Percentiles rank a stretch among this genome's conserved stretches.
phyloP scores from a whole-genome alignment of 2,113 vertebrate species.

The Prochilodus magdalenae region DNA sequence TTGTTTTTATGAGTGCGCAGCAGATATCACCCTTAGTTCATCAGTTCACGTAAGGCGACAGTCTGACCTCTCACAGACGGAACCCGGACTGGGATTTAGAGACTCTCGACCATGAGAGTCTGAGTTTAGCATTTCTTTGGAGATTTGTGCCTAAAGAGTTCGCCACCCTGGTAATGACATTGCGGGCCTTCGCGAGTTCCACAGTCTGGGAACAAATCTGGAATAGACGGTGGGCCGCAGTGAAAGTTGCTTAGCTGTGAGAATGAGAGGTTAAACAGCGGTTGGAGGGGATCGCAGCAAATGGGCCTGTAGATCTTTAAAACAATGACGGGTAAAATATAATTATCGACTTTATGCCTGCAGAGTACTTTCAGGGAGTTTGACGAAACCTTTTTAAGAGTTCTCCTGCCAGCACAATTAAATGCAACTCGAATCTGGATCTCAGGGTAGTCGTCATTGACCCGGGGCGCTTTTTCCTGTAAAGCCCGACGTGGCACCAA shows the following conservation, averaged over 20 bases:
- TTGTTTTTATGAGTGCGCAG: no score
- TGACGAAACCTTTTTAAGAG: slow-evolving; percentile 19
- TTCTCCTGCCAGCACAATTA: slow-evolving; percentile 22
- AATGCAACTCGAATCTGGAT: slow-evolving; percentile 59
- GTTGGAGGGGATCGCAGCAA: background rate
- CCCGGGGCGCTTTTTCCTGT: slow-evolving; percentile 61
- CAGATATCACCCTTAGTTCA: no score
- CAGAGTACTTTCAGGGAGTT: slow-evolving; percentile 23
- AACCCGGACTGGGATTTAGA: no score
- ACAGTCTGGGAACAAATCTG: no score
- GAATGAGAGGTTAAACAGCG: background rate
- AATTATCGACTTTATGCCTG: background rate
- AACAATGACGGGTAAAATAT: slow-evolving; percentile 1
- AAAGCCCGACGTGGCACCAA: slow-evolving; percentile 62
- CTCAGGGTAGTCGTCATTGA: slow-evolving; percentile 43
- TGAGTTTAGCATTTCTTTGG: background rate
- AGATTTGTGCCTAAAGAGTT: background rate
- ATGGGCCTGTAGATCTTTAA: slow-evolving; percentile 1
- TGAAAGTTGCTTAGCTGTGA: background rate
- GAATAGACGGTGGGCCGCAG: background rate
- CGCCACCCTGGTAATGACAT: no score
- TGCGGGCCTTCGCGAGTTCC: background rate
- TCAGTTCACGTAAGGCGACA: no score
- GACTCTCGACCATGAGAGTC: background rate
- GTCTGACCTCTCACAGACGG: no score